These are phyloP conservation scores for Engystomops pustulosus DNA, from an alignment of 2,113 vertebrate species.

Conservation along the genomic window DNA sequence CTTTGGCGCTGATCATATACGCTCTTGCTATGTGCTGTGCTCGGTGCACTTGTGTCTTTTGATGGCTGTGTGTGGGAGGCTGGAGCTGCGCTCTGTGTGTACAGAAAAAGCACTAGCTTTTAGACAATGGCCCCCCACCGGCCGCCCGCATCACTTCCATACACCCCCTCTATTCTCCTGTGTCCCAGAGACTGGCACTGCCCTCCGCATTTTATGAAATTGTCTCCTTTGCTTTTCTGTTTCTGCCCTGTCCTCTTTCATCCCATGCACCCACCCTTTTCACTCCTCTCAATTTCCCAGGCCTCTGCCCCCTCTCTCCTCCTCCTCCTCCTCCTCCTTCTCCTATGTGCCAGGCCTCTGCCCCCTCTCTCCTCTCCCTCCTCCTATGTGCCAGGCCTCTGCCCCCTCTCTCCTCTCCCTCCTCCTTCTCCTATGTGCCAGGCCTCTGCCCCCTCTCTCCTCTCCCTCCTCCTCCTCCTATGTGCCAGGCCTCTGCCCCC, in stretches of 20 bases:
- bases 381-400: too few relatives aligned
- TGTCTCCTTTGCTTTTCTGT: background rate
- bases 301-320: background rate
- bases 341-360: background rate
- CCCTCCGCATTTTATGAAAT: background rate
- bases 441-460: too few relatives aligned
- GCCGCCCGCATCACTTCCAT: conserved; percentile 41
- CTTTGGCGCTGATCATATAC: background rate
- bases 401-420: too few relatives aligned
- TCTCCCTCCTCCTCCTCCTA: too few relatives aligned
- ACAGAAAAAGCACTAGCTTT: conserved; percentile 37
- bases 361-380: background rate
- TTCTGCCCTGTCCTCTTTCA: background rate
- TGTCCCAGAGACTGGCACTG: background rate
- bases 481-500: too few relatives aligned
- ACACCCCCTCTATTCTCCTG: conserved; percentile 31
- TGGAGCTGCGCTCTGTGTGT: conserved; percentile 26
- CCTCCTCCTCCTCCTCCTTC: background rate
- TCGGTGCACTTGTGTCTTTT: background rate
- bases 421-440: too few relatives aligned
- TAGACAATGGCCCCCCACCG: conserved; percentile 53
- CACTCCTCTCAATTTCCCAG: too few relatives aligned
- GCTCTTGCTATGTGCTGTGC: background rate
- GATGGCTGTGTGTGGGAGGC: conserved; percentile 39
- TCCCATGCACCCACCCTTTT: too few relatives aligned